A percentile compares a stretch with the other conserved stretches of the same genome.
Conservation (phyloP, 2,113 vertebrate genomes). For the Upupa epops region DNA sequence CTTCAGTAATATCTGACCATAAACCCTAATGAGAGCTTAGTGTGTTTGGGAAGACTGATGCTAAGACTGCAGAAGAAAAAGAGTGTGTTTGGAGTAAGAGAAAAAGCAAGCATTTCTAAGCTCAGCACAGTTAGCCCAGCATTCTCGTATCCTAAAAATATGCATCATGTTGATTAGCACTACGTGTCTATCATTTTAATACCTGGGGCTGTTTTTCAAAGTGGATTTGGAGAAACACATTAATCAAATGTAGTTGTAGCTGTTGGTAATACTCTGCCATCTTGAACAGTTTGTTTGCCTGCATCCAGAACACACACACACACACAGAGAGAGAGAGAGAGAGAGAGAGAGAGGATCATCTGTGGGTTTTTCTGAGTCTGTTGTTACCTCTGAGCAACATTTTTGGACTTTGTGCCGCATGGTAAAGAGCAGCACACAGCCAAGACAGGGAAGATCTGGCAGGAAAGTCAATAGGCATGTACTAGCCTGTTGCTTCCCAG, state of each 20-base stretch:
- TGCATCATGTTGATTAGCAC: not conserved
- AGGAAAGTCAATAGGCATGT: conserved; percentile 43
- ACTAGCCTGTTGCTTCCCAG: conserved; percentile 55
- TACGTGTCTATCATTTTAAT: not conserved
- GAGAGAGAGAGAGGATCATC: too few species aligned
- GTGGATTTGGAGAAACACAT: conserved; percentile 7
- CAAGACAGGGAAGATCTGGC: conserved; percentile 36
- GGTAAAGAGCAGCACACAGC: not conserved
- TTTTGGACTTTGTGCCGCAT: not conserved
- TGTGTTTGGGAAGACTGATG: not conserved
- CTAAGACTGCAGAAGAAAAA: not conserved
- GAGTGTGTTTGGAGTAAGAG: not conserved
- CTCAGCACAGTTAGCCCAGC: not conserved
- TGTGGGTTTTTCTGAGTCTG: not conserved
- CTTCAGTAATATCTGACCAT: not conserved
- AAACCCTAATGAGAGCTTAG: not conserved
- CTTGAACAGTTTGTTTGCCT: not conserved
- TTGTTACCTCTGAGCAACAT: not conserved
- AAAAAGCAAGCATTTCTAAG: not conserved
- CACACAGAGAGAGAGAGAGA: too few species aligned
- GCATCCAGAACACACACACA: not conserved
- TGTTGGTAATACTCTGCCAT: not conserved
- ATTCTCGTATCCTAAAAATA: not conserved
- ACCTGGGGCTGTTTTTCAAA: not conserved
- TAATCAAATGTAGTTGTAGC: conserved; percentile 9